Evolutionary conservation across 2,888 invertebrate genomes (phyloP).

Genomic region (Pedicia rivosa): DNA sequence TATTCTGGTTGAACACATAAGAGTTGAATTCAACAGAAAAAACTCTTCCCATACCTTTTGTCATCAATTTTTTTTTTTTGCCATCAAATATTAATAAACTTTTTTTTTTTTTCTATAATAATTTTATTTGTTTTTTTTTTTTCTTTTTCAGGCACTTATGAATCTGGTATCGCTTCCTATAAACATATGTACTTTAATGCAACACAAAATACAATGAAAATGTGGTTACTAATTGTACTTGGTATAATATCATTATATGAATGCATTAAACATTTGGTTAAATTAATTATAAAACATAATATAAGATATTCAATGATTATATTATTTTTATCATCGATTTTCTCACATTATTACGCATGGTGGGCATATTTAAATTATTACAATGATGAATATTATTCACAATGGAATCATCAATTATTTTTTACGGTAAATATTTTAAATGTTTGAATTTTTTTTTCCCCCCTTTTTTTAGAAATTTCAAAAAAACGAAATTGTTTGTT

Average conservation of each 20-base stretch:
- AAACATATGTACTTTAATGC: constrained; percentile 58
- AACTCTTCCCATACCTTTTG: too few relatives aligned
- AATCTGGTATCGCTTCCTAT: constrained; percentile 49
- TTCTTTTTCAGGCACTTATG: constrained; percentile 39
- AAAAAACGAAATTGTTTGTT: too few relatives aligned
- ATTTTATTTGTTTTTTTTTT: not conserved
- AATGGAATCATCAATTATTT: constrained; percentile 53
- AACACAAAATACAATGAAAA: constrained; percentile 45
- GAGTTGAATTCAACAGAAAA: too few relatives aligned
- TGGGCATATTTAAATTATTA: constrained; percentile 55
- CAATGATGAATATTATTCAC: constrained; percentile 52
- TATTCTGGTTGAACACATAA: too few relatives aligned
- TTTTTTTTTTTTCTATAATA: constrained; percentile 5
- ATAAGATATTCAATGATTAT: constrained; percentile 43
- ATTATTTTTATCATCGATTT: constrained; percentile 43
- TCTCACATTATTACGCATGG: constrained; percentile 53
- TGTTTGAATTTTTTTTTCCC: too few relatives aligned
- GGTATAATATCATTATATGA: constrained; percentile 44
- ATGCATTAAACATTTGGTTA: constrained; percentile 38
- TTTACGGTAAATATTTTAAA: constrained; percentile 35
- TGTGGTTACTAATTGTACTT: constrained; percentile 43
- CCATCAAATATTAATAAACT: too few relatives aligned
- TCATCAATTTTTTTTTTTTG: too few relatives aligned
- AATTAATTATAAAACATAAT: constrained; percentile 34
- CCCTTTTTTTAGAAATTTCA: too few relatives aligned